Evolutionary conservation across 1,140 invertebrate species (phyloP), one percentile per base, ranked within the genome.

Genomic region (Neodiprion lecontei): DNA sequence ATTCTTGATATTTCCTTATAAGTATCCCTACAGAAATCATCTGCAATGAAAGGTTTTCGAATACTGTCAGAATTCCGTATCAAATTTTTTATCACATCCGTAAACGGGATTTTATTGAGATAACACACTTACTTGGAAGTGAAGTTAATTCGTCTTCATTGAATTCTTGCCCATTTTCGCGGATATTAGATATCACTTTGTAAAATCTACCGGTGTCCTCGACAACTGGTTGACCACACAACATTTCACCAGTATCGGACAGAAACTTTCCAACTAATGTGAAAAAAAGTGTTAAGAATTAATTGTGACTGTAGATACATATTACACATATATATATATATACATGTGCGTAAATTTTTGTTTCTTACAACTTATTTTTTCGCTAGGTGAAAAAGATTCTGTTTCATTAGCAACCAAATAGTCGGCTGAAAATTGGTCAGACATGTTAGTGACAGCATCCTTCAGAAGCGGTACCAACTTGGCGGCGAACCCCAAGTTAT

Each of bases 1-100:
- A 92, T 90, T 5, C 81, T 86, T 0, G 90, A 84, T 1, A 93
- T 84, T 75, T 91, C 90, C 75, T 90, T 88, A 76, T 93, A 93
- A 1, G 92, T 84, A 1, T 90, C 87, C 23, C 89, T 90, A 75
- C 92, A 93, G 81, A 91, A 92, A 9, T 92, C 89, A 7, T 90
- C 91, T 92, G 77, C 0, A 77, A 80, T 73, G 28, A 69, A 69
- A 17, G 9, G 1, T 17, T 40, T 40, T 69, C 9, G 14, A 69
- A 4, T 40, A 69, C 28, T 28, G 5, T 3, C 14, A 14, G 4
- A 40, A 17, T 28, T 28, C 2, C 68, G 1, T 12, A n/a, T 69
- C 28, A 66, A 21, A 66, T n/a, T 5, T 66, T 66, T 66, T 21
- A 3, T n/a, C 61, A 66, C 7, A 66, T 66, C 7, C 1, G 1